phyloP scores from a whole-genome alignment of 2,888 invertebrate species.

The Ganaspis brasiliensis region DNA sequence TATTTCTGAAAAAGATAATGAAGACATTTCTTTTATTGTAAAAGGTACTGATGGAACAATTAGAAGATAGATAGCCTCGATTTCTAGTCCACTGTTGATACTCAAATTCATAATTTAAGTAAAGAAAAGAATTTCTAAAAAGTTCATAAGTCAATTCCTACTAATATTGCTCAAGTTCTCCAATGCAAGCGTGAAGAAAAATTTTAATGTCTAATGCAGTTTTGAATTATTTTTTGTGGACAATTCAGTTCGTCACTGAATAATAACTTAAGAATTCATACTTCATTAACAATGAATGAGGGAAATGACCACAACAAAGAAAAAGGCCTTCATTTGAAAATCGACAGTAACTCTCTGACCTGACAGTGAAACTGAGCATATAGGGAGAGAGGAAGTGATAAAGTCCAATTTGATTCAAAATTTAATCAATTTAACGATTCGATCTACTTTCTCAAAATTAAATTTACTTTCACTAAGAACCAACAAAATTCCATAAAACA shows the following conservation, averaged over 20 bases:
- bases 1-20: too few species aligned
- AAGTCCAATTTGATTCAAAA: neutral
- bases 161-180: too few species aligned
- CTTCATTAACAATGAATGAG: constrained; percentile 26
- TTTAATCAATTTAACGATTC: neutral
- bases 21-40: too few species aligned
- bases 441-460: neutral
- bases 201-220: neutral
- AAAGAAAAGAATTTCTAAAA: neutral
- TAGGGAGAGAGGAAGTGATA: constrained; percentile 20
- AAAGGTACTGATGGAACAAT: too few species aligned
- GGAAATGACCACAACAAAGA: constrained; percentile 18
- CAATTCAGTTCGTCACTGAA: constrained; percentile 1
- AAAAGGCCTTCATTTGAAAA: constrained; percentile 12
- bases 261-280: constrained; percentile 17
- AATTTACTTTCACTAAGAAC: neutral
- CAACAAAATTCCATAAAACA: neutral
- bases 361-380: constrained; percentile 22
- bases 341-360: constrained; percentile 32
- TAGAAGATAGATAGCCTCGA: too few species aligned
- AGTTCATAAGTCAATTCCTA: neutral
- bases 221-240: neutral
- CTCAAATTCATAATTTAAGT: too few species aligned
- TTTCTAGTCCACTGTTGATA: too few species aligned
- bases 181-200: neutral